Evolutionary conservation across 2,113 vertebrate genomes (phyloP).

Genomic region (Megatriorchis doriae): DNA sequence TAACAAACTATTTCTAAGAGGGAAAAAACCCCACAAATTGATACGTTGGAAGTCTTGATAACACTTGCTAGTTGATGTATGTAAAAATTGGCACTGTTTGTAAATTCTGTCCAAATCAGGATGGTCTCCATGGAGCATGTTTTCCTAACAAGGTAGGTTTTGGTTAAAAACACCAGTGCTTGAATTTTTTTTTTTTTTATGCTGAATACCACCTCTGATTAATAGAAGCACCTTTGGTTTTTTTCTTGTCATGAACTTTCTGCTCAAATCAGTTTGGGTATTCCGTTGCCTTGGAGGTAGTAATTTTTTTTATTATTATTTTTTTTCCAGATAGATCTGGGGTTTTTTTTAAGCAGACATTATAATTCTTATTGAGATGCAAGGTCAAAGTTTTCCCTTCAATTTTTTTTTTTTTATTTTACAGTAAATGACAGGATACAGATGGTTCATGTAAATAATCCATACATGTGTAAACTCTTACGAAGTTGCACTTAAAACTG

Average conservation of each 20-base stretch:
- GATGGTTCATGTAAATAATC: neutral
- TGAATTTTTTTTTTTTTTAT: neutral
- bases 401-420: neutral
- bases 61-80: neutral
- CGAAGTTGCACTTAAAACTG: neutral
- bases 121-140: neutral
- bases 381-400: neutral
- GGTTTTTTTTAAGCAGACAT: neutral
- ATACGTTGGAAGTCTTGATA: neutral
- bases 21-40: neutral
- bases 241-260: neutral
- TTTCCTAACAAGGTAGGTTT: slow-evolving; percentile 55
- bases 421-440: neutral
- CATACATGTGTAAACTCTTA: neutral
- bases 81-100: neutral
- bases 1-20: neutral
- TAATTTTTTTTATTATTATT: neutral
- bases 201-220: neutral
- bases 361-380: neutral
- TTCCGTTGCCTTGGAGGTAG: neutral
- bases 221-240: neutral
- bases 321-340: neutral
- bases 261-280: neutral
- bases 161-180: neutral
- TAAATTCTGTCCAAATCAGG: slow-evolving; percentile 22